phyloP scores from a whole-genome alignment of 2,888 invertebrate genomes.

The Phalera bucephala region DNA sequence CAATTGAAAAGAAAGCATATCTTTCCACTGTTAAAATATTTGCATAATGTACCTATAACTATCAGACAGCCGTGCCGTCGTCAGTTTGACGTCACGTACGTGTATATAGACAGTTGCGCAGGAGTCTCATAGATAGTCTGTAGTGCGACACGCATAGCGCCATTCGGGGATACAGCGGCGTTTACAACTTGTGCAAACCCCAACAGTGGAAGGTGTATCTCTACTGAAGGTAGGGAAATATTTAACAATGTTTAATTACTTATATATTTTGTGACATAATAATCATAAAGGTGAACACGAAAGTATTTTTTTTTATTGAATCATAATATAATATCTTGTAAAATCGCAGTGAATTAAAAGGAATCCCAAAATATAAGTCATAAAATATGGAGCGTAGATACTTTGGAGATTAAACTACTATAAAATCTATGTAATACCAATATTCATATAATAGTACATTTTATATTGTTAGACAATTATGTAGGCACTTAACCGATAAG shows the following conservation, averaged over 20 bases:
- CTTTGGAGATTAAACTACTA: too few species aligned
- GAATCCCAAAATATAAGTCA: too few species aligned
- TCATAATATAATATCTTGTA: too few species aligned
- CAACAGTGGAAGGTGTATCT: constrained; percentile 22
- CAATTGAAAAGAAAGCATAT: neutral
- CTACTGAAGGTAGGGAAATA: constrained; percentile 38
- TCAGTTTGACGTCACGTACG: constrained; percentile 61
- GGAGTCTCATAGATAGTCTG: constrained; percentile 61
- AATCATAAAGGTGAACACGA: too few species aligned
- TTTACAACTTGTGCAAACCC: constrained; percentile 23
- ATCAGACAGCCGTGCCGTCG: constrained; percentile 16
- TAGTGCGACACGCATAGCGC: constrained; percentile 49
- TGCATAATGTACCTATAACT: constrained; percentile 18
- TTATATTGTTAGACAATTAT: too few species aligned
- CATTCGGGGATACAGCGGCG: constrained; percentile 48
- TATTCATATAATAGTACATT: too few species aligned
- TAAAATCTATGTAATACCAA: too few species aligned
- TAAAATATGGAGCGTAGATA: too few species aligned
- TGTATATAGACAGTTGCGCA: constrained; percentile 71
- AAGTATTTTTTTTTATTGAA: too few species aligned
- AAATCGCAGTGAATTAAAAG: too few species aligned
- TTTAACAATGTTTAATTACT: constrained; percentile 3
- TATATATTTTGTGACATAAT: too few species aligned
- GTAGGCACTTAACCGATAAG: too few species aligned
- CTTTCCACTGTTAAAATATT: constrained; percentile 10